phyloP scores from a whole-genome alignment of 2,113 vertebrate species.

The Alosa alosa region DNA sequence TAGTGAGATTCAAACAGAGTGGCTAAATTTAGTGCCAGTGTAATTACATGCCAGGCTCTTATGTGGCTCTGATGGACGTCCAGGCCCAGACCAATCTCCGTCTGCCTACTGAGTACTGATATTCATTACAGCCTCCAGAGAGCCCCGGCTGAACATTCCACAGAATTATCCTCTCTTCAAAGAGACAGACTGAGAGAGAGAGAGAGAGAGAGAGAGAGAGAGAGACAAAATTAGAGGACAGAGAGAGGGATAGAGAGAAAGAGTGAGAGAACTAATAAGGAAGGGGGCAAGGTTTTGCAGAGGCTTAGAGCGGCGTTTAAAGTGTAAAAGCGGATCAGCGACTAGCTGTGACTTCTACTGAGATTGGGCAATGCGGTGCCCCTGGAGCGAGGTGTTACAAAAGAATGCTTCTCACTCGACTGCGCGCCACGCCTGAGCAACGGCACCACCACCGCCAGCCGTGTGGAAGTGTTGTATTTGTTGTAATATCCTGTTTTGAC shows the following conservation, averaged over 20 bases:
- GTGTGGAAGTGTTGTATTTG: slow-evolving; percentile 8
- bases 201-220: background rate
- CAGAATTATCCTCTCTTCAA: slow-evolving; percentile 47
- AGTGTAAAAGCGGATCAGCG: background rate
- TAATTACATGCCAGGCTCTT: slow-evolving; percentile 62
- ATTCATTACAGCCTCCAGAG: slow-evolving; percentile 55
- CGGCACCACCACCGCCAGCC: background rate
- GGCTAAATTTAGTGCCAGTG: slow-evolving; percentile 57
- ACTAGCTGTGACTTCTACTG: background rate
- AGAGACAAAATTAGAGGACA: background rate
- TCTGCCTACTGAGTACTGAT: slow-evolving; percentile 45
- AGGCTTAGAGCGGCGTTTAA: background rate
- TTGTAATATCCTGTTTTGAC: slow-evolving; percentile 20
- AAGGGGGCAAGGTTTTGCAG: background rate
- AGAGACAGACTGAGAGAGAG: slow-evolving; percentile 11
- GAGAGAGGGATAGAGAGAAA: background rate
- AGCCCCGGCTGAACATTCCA: slow-evolving; percentile 45
- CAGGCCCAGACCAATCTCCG: slow-evolving; percentile 58
- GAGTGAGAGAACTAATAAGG: background rate
- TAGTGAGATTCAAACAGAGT: slow-evolving; percentile 36
- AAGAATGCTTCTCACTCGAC: background rate
- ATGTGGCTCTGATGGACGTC: slow-evolving; percentile 57
- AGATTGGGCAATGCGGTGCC: background rate
- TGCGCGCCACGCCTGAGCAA: background rate
- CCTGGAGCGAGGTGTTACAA: slow-evolving; percentile 10